Percentiles rank a stretch among this genome's conserved stretches.
Evolutionary conservation across 2,113 vertebrate species (phyloP).

Genomic region (Papio anubis): DNA sequence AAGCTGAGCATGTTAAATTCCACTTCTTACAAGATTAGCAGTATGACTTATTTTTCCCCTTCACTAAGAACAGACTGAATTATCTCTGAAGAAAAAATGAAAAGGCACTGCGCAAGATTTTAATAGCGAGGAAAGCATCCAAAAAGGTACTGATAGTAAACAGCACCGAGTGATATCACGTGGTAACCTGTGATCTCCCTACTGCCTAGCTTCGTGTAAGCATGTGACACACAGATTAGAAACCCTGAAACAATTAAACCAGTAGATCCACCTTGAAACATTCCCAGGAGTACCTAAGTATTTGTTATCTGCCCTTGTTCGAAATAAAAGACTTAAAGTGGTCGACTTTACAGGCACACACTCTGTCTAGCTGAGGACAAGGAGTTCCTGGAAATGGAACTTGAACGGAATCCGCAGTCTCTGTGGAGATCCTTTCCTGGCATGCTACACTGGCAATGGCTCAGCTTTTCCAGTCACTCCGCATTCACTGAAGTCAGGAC

Average conservation of each 20-base stretch:
- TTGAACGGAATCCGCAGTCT: background rate
- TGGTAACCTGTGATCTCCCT: background rate
- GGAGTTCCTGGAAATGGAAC: slow-evolving; percentile 51
- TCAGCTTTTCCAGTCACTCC: background rate
- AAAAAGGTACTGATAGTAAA: background rate
- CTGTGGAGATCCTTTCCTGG: slow-evolving; percentile 47
- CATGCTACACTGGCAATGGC: background rate
- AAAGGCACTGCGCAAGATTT: background rate
- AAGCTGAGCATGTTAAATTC: slow-evolving; percentile 20
- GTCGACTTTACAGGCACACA: background rate
- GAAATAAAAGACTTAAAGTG: background rate
- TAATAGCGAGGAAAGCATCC: background rate
- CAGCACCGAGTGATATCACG: background rate
- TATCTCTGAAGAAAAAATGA: background rate
- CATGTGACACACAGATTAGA: background rate
- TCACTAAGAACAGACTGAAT: background rate
- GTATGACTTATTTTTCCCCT: background rate
- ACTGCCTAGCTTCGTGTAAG: background rate
- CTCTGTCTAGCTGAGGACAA: background rate
- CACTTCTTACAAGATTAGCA: background rate
- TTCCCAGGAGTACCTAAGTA: background rate
- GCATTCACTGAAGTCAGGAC: background rate
- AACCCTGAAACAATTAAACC: background rate
- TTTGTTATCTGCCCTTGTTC: background rate
- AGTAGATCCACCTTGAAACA: background rate